Evolutionary conservation across 2,888 invertebrate genomes (phyloP).

Genomic region (Vesta saturnalis): DNA sequence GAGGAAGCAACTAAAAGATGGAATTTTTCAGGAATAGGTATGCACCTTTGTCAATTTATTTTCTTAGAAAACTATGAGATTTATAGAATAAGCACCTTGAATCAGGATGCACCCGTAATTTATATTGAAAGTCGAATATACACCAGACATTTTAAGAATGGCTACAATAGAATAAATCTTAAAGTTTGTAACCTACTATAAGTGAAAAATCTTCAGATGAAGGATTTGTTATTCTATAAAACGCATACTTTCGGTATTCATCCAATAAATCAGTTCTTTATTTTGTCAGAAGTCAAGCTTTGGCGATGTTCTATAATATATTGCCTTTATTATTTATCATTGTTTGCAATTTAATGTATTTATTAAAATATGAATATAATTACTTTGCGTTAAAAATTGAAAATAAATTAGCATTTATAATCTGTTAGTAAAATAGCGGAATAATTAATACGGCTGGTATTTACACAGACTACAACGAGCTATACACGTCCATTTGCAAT

Average conservation of each 20-base stretch:
- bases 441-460: too few relatives aligned
- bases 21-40: too few relatives aligned
- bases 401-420: too few relatives aligned
- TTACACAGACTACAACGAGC: too few relatives aligned
- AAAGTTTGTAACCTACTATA: constrained; percentile 19
- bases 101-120: background rate
- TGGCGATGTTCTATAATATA: background rate
- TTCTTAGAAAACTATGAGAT: background rate
- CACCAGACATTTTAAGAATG: background rate
- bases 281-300: constrained; percentile 1
- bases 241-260: background rate
- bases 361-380: background rate
- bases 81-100: background rate
- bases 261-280: constrained; percentile 1
- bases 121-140: background rate
- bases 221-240: constrained; percentile 23
- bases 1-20: too few relatives aligned
- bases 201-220: constrained; percentile 25
- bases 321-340: background rate
- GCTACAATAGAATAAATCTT: constrained; percentile 9
- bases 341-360: background rate
- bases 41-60: background rate
- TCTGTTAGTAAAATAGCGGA: too few relatives aligned
- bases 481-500: too few relatives aligned
- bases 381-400: background rate